Percentiles rank a stretch among this genome's conserved stretches.
These are phyloP conservation scores for Xyrauchen texanus DNA, from an alignment of 2,113 vertebrate genomes.

Conservation along the genomic window DNA sequence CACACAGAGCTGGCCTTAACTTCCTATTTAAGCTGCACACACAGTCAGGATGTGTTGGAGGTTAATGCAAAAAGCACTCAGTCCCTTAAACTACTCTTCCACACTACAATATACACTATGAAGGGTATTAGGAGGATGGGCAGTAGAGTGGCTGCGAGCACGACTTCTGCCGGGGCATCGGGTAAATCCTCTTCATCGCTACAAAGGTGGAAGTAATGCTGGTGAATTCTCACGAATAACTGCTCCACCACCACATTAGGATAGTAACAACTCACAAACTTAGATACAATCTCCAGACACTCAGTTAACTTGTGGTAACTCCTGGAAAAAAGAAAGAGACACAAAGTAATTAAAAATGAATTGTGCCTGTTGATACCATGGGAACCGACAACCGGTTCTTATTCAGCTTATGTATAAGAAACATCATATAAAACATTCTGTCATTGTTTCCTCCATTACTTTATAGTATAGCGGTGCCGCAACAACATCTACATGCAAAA, in stretches of 20 bases:
- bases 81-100: slow-evolving; percentile 59
- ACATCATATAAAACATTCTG: too few relatives aligned
- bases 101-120: slow-evolving; percentile 65
- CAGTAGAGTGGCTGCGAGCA: slow-evolving; percentile 66
- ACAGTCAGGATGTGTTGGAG: not conserved
- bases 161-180: slow-evolving; percentile 61
- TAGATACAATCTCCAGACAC: not conserved
- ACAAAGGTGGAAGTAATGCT: slow-evolving; percentile 63
- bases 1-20: not conserved
- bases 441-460: too few relatives aligned
- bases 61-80: slow-evolving; percentile 11
- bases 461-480: too few relatives aligned
- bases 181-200: not conserved
- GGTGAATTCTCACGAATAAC: slow-evolving; percentile 65
- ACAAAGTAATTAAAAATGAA: not conserved
- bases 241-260: slow-evolving; percentile 62
- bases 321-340: slow-evolving; percentile 52
- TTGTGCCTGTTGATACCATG: not conserved
- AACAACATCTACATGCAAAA: too few relatives aligned
- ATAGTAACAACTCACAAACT: rapidly evolving
- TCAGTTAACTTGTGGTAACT: slow-evolving; percentile 38
- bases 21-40: not conserved
- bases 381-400: too few relatives aligned
- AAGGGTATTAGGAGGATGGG: slow-evolving; percentile 67
- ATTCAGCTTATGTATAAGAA: too few relatives aligned